Percentiles rank a stretch among this genome's conserved stretches.
Evolutionary conservation across 2,888 invertebrate genomes (phyloP).

Genomic region (Diaperis boleti): DNA sequence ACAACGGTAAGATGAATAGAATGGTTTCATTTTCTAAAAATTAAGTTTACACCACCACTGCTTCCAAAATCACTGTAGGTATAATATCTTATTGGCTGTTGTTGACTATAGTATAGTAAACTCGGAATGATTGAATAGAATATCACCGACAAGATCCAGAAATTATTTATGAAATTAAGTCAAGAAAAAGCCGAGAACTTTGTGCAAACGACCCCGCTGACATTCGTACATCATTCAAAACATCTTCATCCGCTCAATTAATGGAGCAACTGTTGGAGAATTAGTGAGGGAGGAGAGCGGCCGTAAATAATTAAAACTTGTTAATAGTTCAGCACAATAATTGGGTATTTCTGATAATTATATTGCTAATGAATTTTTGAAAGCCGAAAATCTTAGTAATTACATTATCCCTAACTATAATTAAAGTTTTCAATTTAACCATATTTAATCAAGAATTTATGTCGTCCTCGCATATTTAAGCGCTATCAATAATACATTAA

Average conservation of each 20-base stretch:
- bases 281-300: constrained; percentile 35
- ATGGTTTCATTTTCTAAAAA: too few relatives aligned
- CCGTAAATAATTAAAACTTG: constrained; percentile 39
- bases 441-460: constrained; percentile 41
- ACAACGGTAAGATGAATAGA: too few relatives aligned
- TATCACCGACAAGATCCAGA: too few relatives aligned
- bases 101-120: too few relatives aligned
- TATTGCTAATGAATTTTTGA: constrained; percentile 42
- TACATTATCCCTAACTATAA: constrained; percentile 42
- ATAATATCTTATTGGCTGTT: too few relatives aligned
- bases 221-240: too few relatives aligned
- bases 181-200: too few relatives aligned
- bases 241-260: constrained; percentile 34
- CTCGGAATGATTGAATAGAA: too few relatives aligned
- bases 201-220: too few relatives aligned
- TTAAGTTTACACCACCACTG: too few relatives aligned
- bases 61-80: too few relatives aligned
- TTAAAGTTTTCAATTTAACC: constrained; percentile 44
- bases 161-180: too few relatives aligned
- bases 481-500: constrained; percentile 30
- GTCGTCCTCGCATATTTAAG: constrained; percentile 16
- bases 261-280: constrained; percentile 23
- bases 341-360: constrained; percentile 43
- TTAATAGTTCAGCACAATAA: constrained; percentile 39
- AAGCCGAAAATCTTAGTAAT: constrained; percentile 43